These are phyloP conservation scores for Ephestia elutella DNA, from an alignment of 1,140 invertebrate genomes.

Conservation along the genomic window DNA sequence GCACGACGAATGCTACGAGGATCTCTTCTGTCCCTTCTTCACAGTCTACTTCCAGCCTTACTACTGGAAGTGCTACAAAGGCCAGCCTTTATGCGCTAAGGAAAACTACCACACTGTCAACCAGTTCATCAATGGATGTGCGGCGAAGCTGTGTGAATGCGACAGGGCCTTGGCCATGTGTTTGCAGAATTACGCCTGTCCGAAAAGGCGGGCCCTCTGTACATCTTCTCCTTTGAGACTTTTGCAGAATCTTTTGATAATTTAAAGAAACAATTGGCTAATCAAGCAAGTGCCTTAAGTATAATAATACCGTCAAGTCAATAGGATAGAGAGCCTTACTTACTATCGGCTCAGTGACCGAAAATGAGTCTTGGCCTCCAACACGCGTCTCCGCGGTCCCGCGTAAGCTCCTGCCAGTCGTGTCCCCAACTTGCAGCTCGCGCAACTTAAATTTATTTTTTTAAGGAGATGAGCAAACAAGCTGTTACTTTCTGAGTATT, in stretches of 20 bases:
- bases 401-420: no score
- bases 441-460: no score
- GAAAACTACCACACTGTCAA: constrained; percentile 76
- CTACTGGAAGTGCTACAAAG: constrained; percentile 88
- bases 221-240: constrained; percentile 81
- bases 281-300: no score
- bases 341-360: no score
- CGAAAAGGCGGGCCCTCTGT: constrained; percentile 80
- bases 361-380: no score
- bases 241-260: constrained; percentile 82
- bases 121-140: constrained; percentile 80
- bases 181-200: constrained; percentile 84
- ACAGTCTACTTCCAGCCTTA: constrained; percentile 92
- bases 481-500: no score
- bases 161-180: constrained; percentile 88
- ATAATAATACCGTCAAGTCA: no score
- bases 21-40: constrained; percentile 84
- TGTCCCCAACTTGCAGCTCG: no score
- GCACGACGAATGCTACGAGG: constrained; percentile 86
- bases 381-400: no score
- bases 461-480: no score
- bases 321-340: no score
- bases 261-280: constrained; percentile 16
- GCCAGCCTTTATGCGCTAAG: constrained; percentile 84
- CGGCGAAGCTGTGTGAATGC: constrained; percentile 88